Evolutionary conservation across 2,797 vertebrate species (phyloP).

Genomic region (Thamnophis elegans): DNA sequence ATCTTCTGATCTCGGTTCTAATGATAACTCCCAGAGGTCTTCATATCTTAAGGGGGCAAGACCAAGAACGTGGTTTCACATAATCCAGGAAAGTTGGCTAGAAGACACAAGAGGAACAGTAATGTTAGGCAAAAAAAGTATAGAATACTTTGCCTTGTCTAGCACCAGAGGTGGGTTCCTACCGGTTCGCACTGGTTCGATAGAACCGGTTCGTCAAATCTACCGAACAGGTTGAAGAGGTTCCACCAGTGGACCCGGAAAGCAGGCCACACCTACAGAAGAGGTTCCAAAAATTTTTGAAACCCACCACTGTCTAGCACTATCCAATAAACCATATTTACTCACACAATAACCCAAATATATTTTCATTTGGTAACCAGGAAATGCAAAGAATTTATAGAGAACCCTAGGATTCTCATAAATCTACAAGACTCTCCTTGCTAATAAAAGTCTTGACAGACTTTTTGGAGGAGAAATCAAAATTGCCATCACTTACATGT

Average conservation of each 20-base stretch:
- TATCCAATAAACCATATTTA: neutral
- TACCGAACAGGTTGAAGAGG: too few species aligned
- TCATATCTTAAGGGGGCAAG: constrained; percentile 76
- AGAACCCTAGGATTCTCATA: neutral
- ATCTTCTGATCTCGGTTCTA: constrained; percentile 12
- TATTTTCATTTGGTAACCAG: neutral
- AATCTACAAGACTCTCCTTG: too few species aligned
- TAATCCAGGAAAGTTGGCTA: constrained; percentile 86
- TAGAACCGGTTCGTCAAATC: too few species aligned
- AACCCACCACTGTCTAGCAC: too few species aligned
- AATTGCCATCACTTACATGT: neutral
- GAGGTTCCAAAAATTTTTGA: too few species aligned
- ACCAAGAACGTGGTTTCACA: constrained; percentile 92
- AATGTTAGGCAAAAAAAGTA: neutral
- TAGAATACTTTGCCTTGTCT: neutral
- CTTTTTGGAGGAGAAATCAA: neutral
- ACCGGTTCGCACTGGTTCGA: too few species aligned
- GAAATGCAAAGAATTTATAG: neutral
- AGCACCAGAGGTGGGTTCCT: too few species aligned
- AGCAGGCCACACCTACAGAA: too few species aligned
- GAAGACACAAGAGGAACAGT: constrained; percentile 39
- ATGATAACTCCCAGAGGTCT: constrained; percentile 14
- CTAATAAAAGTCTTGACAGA: neutral
- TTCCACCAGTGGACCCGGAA: too few species aligned
- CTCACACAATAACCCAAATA: too few species aligned